Evolutionary conservation across 2,113 vertebrate species (phyloP).

Genomic region (Pollimyrus isidori): DNA sequence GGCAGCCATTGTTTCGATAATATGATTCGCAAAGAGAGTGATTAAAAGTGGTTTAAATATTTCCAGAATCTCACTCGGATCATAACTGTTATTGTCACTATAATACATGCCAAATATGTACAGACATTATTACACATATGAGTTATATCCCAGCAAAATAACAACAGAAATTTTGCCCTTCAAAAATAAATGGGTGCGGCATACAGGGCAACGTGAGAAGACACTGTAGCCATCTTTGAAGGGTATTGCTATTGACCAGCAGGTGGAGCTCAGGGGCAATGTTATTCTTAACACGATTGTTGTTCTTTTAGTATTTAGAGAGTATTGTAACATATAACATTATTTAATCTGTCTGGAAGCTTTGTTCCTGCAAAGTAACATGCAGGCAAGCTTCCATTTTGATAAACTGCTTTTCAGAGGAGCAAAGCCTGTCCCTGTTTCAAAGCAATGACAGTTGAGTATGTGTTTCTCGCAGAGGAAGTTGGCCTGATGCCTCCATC

Average conservation of each 20-base stretch:
- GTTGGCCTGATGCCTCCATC: not conserved
- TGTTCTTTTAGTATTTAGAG: not conserved
- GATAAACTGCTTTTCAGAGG: not conserved
- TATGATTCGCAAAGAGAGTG: not conserved
- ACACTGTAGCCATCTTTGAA: not conserved
- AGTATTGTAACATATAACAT: not conserved
- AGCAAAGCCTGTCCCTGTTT: not conserved
- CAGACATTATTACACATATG: not conserved
- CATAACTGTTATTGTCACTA: not conserved
- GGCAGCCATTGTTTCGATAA: not conserved
- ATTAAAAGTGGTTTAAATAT: not conserved
- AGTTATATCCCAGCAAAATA: not conserved
- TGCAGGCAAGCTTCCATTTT: not conserved
- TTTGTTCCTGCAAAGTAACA: not conserved
- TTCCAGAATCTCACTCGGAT: not conserved
- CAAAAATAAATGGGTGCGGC: not conserved
- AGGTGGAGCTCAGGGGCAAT: not conserved
- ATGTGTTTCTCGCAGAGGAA: not conserved
- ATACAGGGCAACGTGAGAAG: not conserved
- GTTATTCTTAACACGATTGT: not conserved
- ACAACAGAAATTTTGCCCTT: not conserved
- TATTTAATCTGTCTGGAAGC: not conserved
- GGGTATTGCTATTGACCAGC: not conserved
- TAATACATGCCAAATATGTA: not conserved
- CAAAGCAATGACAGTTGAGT: not conserved